These are phyloP conservation scores for Lissonota sp. DNA, from an alignment of 2,888 invertebrate species.

Conservation along the genomic window DNA sequence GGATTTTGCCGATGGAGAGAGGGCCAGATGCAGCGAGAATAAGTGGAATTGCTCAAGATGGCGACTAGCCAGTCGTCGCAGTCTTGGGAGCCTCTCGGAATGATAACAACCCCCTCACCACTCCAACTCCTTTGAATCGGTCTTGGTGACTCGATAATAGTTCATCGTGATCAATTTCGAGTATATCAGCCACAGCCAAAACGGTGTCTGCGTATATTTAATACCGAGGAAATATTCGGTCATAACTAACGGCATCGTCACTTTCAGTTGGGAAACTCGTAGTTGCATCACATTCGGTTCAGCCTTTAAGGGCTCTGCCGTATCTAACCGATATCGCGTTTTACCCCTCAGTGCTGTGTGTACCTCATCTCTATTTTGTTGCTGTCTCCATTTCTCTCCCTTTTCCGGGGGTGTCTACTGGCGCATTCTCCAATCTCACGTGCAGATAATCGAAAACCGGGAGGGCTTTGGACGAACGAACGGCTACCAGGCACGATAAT, in stretches of 20 bases:
- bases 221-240: background rate
- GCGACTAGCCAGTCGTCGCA: conserved; percentile 50
- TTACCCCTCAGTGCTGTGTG: conserved; percentile 31
- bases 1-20: conserved; percentile 65
- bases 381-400: conserved; percentile 20
- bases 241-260: background rate
- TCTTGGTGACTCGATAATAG: no score
- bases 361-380: conserved; percentile 43
- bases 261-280: conserved; percentile 11
- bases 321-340: conserved; percentile 40
- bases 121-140: no score
- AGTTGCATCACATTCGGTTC: conserved; percentile 43
- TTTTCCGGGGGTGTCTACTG: conserved; percentile 27
- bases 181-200: no score
- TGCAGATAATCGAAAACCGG: conserved; percentile 65
- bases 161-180: no score
- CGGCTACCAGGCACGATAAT: conserved; percentile 66
- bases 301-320: conserved; percentile 17
- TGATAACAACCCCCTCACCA: no score
- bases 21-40: conserved; percentile 53
- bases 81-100: background rate
- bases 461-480: conserved; percentile 57
- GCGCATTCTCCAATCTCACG: conserved; percentile 65
- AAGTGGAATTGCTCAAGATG: conserved; percentile 66
- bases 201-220: no score